Conservation (phyloP, 2,888 invertebrate genomes). For the Athripsodes cinereus region DNA sequence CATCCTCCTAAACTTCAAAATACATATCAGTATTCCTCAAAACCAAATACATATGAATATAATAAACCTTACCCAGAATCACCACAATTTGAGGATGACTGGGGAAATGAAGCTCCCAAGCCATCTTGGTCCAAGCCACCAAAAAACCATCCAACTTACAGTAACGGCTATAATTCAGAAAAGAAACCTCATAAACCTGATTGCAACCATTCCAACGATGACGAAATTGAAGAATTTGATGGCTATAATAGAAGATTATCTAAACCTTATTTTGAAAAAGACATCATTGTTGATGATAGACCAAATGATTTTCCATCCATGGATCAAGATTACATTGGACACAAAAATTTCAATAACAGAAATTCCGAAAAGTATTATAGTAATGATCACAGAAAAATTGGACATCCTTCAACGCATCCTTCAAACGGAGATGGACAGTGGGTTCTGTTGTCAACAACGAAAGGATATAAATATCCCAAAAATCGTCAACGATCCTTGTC, state of each 20-base stretch:
- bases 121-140: constrained; percentile 24
- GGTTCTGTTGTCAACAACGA: constrained; percentile 71
- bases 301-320: constrained; percentile 47
- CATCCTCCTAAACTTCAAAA: constrained; percentile 19
- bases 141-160: constrained; percentile 4
- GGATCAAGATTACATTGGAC: constrained; percentile 36
- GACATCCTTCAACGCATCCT: constrained; percentile 53
- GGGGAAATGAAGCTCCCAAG: constrained; percentile 21
- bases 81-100: constrained; percentile 16
- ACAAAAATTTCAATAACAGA: constrained; percentile 38
- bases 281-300: constrained; percentile 43
- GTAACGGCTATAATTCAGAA: constrained; percentile 7
- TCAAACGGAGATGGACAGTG: constrained; percentile 67
- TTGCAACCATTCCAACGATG: constrained; percentile 21
- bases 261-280: constrained; percentile 40
- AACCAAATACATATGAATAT: constrained; percentile 18
- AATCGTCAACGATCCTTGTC: constrained; percentile 44
- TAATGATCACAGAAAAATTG: constrained; percentile 27
- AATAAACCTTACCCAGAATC: constrained; percentile 13
- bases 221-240: constrained; percentile 29
- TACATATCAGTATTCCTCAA: constrained; percentile 8
- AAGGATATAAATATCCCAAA: constrained; percentile 59
- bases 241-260: constrained; percentile 43
- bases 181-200: constrained; percentile 18
- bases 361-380: constrained; percentile 38